Evolutionary conservation across 92 coral and sea anemone genomes (phyloP).

Genomic region (Palythoa grandiflora): DNA sequence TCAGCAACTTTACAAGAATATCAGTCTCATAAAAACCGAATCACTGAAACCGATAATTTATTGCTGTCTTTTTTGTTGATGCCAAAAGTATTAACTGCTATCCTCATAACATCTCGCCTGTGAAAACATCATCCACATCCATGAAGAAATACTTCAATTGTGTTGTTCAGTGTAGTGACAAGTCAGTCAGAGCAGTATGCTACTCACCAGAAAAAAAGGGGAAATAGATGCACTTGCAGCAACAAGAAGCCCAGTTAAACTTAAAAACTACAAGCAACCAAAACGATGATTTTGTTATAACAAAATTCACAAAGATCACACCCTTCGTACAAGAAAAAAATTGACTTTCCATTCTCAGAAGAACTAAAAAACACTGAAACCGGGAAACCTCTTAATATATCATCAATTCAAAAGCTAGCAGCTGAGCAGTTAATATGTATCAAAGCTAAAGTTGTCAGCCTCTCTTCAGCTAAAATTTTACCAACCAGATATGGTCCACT

Average conservation of each 20-base stretch:
- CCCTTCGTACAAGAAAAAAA: conserved; percentile 55
- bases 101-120: conserved; percentile 55
- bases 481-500: conserved; percentile 50
- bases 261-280: conserved; percentile 44
- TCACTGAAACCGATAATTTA: conserved; percentile 19
- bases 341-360: conserved; percentile 56
- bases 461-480: conserved; percentile 41
- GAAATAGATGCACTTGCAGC: conserved; percentile 58
- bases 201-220: conserved; percentile 65
- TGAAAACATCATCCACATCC: conserved; percentile 61
- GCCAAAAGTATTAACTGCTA: conserved; percentile 61
- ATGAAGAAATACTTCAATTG: conserved; percentile 63
- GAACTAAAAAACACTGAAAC: conserved; percentile 43
- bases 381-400: conserved; percentile 59
- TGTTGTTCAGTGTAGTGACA: conserved; percentile 61
- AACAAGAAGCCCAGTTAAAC: conserved; percentile 55
- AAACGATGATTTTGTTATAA: conserved; percentile 42
- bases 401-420: conserved; percentile 61
- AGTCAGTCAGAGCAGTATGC: conserved; percentile 65
- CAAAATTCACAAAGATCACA: conserved; percentile 57
- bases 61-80: conserved; percentile 28
- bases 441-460: conserved; percentile 54
- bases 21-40: conserved; percentile 32
- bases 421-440: conserved; percentile 56
- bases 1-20: conserved; percentile 36